Conservation (phyloP, 2,797 vertebrate genomes). For the Ptychadena robeensis region DNA sequence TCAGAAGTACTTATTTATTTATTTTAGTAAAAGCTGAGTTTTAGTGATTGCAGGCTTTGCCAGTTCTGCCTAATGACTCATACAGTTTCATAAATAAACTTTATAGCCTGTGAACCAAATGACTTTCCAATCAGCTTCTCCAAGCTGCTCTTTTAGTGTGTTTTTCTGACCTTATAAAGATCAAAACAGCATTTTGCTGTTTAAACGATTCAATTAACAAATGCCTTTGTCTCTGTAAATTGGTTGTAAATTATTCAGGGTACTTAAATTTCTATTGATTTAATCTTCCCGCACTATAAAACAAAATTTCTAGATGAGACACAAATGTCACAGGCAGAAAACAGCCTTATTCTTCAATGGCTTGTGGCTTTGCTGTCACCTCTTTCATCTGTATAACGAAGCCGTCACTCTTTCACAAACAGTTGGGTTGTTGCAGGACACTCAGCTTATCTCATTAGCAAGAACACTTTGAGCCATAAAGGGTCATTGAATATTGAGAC, state of each 20-base stretch:
- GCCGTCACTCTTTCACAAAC: not conserved
- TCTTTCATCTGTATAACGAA: not conserved
- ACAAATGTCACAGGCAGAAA: slow-evolving; percentile 30
- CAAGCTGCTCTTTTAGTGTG: slow-evolving; percentile 36
- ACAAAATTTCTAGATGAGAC: slow-evolving; percentile 21
- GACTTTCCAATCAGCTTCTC: slow-evolving; percentile 50
- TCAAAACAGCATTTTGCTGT: slow-evolving; percentile 54
- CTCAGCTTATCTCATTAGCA: too few relatives aligned
- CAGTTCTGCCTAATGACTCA: slow-evolving; percentile 53
- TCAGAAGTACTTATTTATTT: slow-evolving; percentile 35
- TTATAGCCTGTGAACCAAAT: slow-evolving; percentile 50
- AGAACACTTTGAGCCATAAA: not conserved
- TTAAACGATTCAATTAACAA: slow-evolving; percentile 58
- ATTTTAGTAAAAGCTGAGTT: slow-evolving; percentile 8
- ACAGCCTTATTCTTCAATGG: not conserved
- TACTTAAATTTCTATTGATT: slow-evolving; percentile 52
- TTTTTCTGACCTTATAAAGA: slow-evolving; percentile 59
- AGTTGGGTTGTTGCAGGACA: not conserved
- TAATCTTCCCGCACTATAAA: slow-evolving; percentile 46
- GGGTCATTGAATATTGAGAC: not conserved
- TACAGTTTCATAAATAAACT: slow-evolving; percentile 58
- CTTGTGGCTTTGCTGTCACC: not conserved
- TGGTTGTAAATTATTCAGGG: slow-evolving; percentile 50
- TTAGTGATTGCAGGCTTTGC: slow-evolving; percentile 26
- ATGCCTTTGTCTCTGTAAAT: slow-evolving; percentile 55